Base-by-base conservation (phyloP, 2,113 vertebrate species). In the Ardeotis arabs region DNA sequence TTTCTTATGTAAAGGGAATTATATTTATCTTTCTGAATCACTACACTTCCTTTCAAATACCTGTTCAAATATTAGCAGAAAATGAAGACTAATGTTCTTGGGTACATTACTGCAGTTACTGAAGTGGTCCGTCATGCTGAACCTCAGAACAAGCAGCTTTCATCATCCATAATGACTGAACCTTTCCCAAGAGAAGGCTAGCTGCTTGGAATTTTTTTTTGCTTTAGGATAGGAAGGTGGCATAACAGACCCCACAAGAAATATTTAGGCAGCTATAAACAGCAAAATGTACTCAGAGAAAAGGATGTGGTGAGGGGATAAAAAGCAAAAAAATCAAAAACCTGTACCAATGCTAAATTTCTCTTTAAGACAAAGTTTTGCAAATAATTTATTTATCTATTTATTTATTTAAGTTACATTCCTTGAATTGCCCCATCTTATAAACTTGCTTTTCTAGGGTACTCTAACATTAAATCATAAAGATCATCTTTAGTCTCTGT, bases 91-190 rank as follows among this genome's bases (percentile, higher is more conserved):
- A n/a, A 78, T 72, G 45, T 66, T 55, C 41, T 53, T 39, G 55
- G 28, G 7, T 86, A 24, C 8, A 17, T 27, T 12, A 31, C 64
- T 89, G 28, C 25, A 83, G 70, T 80, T 94, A 80, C n/a, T 93
- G 88, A 92, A 69, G 91, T 35, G 9, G 23, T 74, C 47, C 95
- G 56, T 93, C 69, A 81, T n/a, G 85, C 66, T 72, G 86, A 88
- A 95, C 41, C 37, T 91, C 17, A 28, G 64, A 94, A 91, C 29
- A 73, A 93, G 49, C 14, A 83, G 53, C 53, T 97, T 83, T 91
- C 59, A 49, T 87, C 13, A 35, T 67, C 27, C 77, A 1, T 89
- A 84, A 90, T 67, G 93, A 53, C 31, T 72, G 82, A 59, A 60
- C 37, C 6, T 91, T 92, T 90, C 62, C 35, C 28, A 45, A 45